These are phyloP conservation scores for Ptychochromis oligacanthus DNA, from an alignment of 2,113 vertebrate species.

Conservation along the genomic window DNA sequence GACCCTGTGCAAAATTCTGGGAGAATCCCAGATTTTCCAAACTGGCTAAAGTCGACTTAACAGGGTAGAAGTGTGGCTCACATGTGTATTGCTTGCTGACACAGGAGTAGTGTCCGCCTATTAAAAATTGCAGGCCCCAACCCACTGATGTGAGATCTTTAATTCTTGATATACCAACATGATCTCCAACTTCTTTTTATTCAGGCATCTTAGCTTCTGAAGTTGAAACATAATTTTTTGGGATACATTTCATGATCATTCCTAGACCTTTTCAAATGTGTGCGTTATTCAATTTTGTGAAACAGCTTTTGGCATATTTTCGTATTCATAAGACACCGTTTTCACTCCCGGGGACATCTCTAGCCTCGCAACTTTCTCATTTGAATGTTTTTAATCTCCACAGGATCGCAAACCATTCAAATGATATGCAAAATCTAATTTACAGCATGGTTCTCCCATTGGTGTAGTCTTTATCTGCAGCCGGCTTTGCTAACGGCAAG, in stretches of 20 bases:
- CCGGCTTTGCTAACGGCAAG: slow-evolving; percentile 56
- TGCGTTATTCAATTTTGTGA: slow-evolving; percentile 57
- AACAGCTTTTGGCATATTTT: slow-evolving; percentile 44
- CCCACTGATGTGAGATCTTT: slow-evolving; percentile 23
- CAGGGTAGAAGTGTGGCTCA: slow-evolving; percentile 54
- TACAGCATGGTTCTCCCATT: slow-evolving; percentile 46
- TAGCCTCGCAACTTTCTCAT: slow-evolving; percentile 54
- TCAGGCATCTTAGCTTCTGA: slow-evolving; percentile 1
- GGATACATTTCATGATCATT: slow-evolving; percentile 12
- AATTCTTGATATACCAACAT: background rate
- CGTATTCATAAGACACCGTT: slow-evolving; percentile 56
- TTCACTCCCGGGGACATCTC: slow-evolving; percentile 50
- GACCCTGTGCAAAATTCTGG: slow-evolving; percentile 41
- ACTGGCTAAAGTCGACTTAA: slow-evolving; percentile 59
- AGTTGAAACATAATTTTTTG: slow-evolving; percentile 2
- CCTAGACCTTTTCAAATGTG: slow-evolving; percentile 22
- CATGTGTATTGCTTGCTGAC: slow-evolving; percentile 50
- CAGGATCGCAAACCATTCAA: slow-evolving; percentile 59
- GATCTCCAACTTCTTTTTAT: slow-evolving; percentile 1
- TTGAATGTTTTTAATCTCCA: slow-evolving; percentile 73
- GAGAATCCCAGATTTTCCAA: slow-evolving; percentile 61
- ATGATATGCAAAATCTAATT: slow-evolving; percentile 71
- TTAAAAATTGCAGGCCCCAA: slow-evolving; percentile 26
- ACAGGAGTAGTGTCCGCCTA: slow-evolving; percentile 32
- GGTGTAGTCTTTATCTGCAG: slow-evolving; percentile 58